Base-by-base conservation (phyloP, 2,888 invertebrate species). In the Xanthia icteritia region DNA sequence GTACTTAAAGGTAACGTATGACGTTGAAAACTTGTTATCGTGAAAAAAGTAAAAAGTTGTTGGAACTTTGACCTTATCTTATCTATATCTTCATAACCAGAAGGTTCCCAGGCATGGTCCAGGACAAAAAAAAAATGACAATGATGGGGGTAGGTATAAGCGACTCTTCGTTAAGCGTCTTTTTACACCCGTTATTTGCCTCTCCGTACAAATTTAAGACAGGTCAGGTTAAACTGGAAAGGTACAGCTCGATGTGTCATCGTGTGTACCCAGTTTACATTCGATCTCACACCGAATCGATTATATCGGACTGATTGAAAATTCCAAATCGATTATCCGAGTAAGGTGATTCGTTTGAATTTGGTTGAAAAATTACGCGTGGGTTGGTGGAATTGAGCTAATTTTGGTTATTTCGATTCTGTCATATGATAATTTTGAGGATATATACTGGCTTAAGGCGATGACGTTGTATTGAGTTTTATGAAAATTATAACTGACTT, bases 221-320 rank as follows among this genome's bases (percentile, higher is more conserved):
- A 63, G 54, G 5, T 48, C 77, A 81, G 2, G 27, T 73, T 56
- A 54, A 1, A 63, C 17, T 39, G 74, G 71, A 6, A 45, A 27
- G 0, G 20, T n/a, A 23, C 31, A 63, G 13, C 27, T 31, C 15
- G 27, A 74, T n/a, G 45, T 54, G 54, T 54, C 76, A 45, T 31
- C 61, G 27, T 45, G 20, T 61, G 27, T 73, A 83, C 79, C 81
- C 80, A 86, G 86, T 88, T 88, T 83, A 79, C 81, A 86, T 89
- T 85, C 84, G 86, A 89, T 87, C 80, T 84, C 83, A 80, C 81
- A 65, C 64, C 54, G 66, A 83, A 84, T 83, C 83, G 89, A 86
- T 89, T 89, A 80, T 74, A 80, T 79, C 42, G 48, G 68, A 77
- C 80, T 86, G 90, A 90, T 89, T 89, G 89, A 88, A 89, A 89